phyloP scores from a whole-genome alignment of 2,797 vertebrate species.

The Leptoclinus maculatus region DNA sequence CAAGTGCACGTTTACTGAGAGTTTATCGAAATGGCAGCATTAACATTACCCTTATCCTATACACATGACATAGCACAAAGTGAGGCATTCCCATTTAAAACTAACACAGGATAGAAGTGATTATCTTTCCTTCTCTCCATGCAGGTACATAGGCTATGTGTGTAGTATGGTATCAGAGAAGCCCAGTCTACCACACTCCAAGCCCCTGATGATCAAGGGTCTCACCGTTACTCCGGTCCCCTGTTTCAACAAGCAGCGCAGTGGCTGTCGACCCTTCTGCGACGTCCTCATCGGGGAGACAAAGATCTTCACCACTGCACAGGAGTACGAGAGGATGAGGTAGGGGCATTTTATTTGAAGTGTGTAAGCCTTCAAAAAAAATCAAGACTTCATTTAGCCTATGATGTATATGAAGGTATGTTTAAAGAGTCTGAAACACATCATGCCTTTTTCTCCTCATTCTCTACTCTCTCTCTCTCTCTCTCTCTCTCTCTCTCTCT shows the following conservation, averaged over 20 bases:
- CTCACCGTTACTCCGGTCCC: constrained; percentile 94
- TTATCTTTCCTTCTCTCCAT: constrained; percentile 18
- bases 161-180: constrained; percentile 98
- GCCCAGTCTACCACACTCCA: constrained; percentile 93
- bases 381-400: neutral
- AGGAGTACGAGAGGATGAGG: constrained; percentile 99
- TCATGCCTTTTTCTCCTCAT: neutral
- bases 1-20: neutral
- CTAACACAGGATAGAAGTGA: neutral
- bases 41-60: neutral
- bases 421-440: neutral
- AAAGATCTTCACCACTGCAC: constrained; percentile 94
- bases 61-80: neutral
- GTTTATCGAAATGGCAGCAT: constrained; percentile 22
- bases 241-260: constrained; percentile 98
- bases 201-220: constrained; percentile 92
- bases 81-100: neutral
- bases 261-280: constrained; percentile 97
- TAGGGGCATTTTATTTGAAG: constrained; percentile 55
- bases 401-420: neutral
- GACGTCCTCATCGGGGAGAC: constrained; percentile 97
- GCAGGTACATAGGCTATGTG: constrained; percentile 96
- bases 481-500: neutral
- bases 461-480: neutral
- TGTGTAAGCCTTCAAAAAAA: neutral